phyloP scores from a whole-genome alignment of 2,888 invertebrate species.

The Argyresthia goedartella region DNA sequence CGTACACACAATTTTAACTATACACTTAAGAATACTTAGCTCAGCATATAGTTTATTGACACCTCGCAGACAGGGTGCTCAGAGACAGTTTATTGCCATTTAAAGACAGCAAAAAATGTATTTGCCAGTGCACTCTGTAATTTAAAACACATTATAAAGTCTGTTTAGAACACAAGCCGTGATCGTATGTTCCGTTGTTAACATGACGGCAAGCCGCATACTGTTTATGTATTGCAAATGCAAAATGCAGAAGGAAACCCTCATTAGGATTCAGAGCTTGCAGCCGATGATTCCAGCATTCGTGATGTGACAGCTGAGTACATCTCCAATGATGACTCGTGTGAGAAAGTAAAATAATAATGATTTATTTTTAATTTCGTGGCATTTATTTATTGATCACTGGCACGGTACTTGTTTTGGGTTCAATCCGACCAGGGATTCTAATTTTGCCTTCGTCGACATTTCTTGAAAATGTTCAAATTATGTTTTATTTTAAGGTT shows the following conservation, averaged over 20 bases:
- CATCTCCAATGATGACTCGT: constrained; percentile 46
- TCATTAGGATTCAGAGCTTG: constrained; percentile 61
- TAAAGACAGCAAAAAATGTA: too few relatives aligned
- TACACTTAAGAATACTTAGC: too few relatives aligned
- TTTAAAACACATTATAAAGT: constrained; percentile 38
- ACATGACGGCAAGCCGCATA: constrained; percentile 52
- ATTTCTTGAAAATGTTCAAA: too few relatives aligned
- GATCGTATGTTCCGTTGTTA: constrained; percentile 60
- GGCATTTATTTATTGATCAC: neutral
- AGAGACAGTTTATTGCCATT: too few relatives aligned
- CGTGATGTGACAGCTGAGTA: constrained; percentile 52
- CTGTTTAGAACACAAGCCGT: constrained; percentile 43
- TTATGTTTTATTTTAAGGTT: too few relatives aligned
- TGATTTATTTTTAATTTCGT: constrained; percentile 1
- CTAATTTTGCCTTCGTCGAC: neutral
- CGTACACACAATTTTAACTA: too few relatives aligned
- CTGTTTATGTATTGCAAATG: constrained; percentile 58
- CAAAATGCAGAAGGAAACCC: constrained; percentile 53
- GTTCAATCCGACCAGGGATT: neutral
- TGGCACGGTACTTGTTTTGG: neutral
- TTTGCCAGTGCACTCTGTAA: too few relatives aligned
- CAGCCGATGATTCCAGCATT: constrained; percentile 53
- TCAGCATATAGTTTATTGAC: too few relatives aligned
- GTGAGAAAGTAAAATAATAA: constrained; percentile 58
- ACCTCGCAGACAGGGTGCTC: too few relatives aligned